A percentile compares a stretch with the other conserved stretches of the same genome.
Conservation (phyloP, 1,140 invertebrate genomes). For the Potamilus streckersoni region DNA sequence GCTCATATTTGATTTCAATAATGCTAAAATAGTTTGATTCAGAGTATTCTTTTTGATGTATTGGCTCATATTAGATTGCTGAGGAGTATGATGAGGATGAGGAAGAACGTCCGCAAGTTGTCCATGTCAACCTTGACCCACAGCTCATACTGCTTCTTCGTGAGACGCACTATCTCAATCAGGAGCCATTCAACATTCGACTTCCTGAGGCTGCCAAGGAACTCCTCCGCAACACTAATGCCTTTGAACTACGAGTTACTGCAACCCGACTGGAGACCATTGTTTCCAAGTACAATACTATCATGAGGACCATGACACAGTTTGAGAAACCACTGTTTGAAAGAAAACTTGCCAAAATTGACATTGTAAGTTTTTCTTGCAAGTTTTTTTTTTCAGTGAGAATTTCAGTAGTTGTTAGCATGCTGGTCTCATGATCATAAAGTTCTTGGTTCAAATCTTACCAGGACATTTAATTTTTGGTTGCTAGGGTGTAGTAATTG, state of each 20-base stretch:
- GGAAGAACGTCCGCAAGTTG: constrained; percentile 59
- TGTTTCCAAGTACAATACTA: constrained; percentile 67
- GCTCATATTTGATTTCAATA: no score
- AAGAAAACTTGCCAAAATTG: constrained; percentile 62
- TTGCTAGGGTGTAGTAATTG: no score
- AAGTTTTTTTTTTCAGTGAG: neutral
- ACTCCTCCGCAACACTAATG: constrained; percentile 58
- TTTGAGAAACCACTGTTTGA: constrained; percentile 67
- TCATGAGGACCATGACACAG: constrained; percentile 64
- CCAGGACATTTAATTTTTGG: no score
- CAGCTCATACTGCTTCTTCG: constrained; percentile 60
- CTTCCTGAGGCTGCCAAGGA: constrained; percentile 57
- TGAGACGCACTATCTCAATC: constrained; percentile 63
- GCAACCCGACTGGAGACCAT: constrained; percentile 64
- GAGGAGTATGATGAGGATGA: constrained; percentile 64
- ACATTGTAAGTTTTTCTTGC: constrained; percentile 51
- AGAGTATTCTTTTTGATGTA: no score
- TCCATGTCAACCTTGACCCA: constrained; percentile 66
- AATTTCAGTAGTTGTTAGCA: no score
- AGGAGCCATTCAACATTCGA: constrained; percentile 59
- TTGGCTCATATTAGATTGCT: constrained; percentile 46
- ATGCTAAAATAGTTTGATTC: no score
- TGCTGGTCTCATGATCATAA: no score
- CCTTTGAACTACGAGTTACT: constrained; percentile 57
- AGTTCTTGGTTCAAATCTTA: no score